Evolutionary conservation across 1,140 invertebrate genomes (phyloP), one percentile per base, ranked within the genome.

Genomic region (Marisa cornuarietis): DNA sequence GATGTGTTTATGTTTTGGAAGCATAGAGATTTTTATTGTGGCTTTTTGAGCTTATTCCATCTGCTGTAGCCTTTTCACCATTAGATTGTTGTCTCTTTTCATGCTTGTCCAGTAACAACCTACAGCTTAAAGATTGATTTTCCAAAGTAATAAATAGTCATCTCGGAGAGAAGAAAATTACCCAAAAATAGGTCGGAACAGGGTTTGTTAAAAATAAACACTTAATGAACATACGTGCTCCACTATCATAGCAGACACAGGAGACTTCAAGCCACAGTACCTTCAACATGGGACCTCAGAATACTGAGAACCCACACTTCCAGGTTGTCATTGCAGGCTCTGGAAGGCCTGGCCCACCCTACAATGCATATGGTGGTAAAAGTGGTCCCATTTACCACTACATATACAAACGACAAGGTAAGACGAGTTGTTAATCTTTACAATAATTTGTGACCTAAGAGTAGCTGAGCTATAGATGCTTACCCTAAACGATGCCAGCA

Each of bases 261-360:
- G 54, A 69, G 63, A 62, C 63, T 11, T 31, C 62, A 20, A 62
- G 24, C 58, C 58, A n/a, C 58, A 71, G 58, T 58, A 71, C 54
- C 20, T n/a, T 54, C 61, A 24, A 69, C 18, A 68, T 78, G 61
- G 52, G 66, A 18, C 14, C 54, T 54, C 65, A 58, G 31, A 49
- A 51, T 20, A n/a, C 58, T 14, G 58, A 58, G 8, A 62, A 52
- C 20, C 24, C 11, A 24, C 58, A 73, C 58, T 42, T 77, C 22
- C 71, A 78, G 52, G 76, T 81, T n/a, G 72, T 81, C 51, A 73
- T 78, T 58, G n/a, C 26, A 14, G 65, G 68, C 54, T 49, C 18
- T 51, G 66, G 63, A 11, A 75, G 54, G 42, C 31, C 66, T 42
- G 62, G 71, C 31, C 31, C 51, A 49, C 62, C 65, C 58, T 14